Evolutionary conservation across 2,797 vertebrate species (phyloP).

Genomic region (Steatocranus sp.): DNA sequence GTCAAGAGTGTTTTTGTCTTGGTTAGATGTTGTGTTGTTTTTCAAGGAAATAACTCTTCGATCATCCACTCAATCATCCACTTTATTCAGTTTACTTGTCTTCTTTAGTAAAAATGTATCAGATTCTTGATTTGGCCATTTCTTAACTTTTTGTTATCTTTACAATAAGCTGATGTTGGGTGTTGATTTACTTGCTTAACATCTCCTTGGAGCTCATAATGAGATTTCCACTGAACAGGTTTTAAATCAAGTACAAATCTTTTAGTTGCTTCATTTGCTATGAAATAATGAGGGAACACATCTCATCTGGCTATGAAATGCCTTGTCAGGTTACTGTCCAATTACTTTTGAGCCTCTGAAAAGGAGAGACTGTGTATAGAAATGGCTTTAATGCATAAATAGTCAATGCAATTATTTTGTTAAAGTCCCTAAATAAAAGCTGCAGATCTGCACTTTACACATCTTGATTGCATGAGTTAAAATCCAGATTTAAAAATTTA

Average conservation of each 20-base stretch:
- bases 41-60: rapidly evolving
- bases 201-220: neutral
- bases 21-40: neutral
- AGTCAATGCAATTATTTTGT: neutral
- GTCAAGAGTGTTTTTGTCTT: neutral
- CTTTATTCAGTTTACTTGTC: neutral
- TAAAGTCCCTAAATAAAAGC: neutral
- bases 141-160: neutral
- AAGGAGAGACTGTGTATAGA: too few species aligned
- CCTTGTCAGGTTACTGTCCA: rapidly evolving
- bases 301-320: rapidly evolving
- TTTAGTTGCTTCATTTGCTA: neutral
- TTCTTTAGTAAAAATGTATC: neutral
- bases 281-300: neutral
- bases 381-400: neutral
- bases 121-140: neutral
- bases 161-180: rapidly evolving
- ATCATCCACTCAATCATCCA: neutral
- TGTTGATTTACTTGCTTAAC: neutral
- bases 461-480: neutral
- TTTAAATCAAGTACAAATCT: neutral
- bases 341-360: neutral
- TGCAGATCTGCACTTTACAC: neutral
- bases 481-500: rapidly evolving
- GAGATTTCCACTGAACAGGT: neutral